Evolutionary conservation across 2,888 invertebrate species (phyloP), one percentile per base, ranked within the genome.

Genomic region (Amaurobius ferox): DNA sequence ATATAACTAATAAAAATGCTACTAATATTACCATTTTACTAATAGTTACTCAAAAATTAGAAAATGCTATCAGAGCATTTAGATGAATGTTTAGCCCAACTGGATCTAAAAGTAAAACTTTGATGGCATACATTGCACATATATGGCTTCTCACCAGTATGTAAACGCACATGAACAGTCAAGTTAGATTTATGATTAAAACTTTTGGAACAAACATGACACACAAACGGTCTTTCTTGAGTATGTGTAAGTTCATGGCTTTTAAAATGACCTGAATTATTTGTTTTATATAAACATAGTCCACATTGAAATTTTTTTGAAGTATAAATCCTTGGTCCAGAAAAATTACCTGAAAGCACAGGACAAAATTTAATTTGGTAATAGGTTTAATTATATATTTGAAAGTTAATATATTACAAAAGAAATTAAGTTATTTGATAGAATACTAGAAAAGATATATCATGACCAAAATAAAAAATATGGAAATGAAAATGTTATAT

Each of bases 181-280:
- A 68, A 40, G n/a, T 68, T 68, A 5, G 26, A 68, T 39, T 68
- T 68, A 23, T 68, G 68, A 68, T 68, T 68, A 32, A 68, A 68
- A 13, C 40, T 11, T 40, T 35, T 39, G 6, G 39, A 28, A 23
- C 68, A 68, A 26, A 68, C 11, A 13, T 16, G n/a, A 26, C 68
- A 68, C 13, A 16, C 28, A 40, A 23, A 68, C 1, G 23, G 68
- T 26, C 68, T 39, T 39, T 68, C 68, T 16, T 68, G 68, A 13
- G 68, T 68, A 68, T 68, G 68, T 26, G 26, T 13, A 11, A 68
- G 11, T 40, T 39, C 28, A 40, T 68, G 68, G 40, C 40, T 68
- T 40, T 39, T 68, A 16, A 40, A 40, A 28, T 39, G 68, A 26
- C 40, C 19, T 9, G 40, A 39, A 11, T 68, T 26, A 11, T 40